Evolutionary conservation across 53 echinoderm and acorn worm species (phyloP).

Genomic region (Arbacia lixula): DNA sequence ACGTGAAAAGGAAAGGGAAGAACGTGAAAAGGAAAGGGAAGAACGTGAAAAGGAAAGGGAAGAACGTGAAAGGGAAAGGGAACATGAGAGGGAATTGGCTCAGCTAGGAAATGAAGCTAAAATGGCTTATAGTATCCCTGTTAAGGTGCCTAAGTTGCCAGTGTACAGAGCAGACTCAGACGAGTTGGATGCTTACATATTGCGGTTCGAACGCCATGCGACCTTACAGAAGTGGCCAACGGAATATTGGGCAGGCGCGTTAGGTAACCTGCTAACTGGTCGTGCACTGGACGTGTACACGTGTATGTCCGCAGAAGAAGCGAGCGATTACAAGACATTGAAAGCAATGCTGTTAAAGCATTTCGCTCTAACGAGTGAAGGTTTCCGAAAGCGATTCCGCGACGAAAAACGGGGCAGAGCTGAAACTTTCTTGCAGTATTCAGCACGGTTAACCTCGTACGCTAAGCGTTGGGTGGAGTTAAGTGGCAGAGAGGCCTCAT

Average conservation of each 20-base stretch:
- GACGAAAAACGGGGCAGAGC: conserved; percentile 4
- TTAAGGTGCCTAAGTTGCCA: conserved; percentile 19
- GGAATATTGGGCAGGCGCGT: conserved; percentile 42
- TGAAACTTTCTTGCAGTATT: conserved; percentile 21
- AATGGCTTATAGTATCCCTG: background rate
- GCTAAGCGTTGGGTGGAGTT: conserved; percentile 24
- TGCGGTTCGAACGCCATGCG: conserved; percentile 34
- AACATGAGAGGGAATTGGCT: conserved; percentile 35
- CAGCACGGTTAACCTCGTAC: conserved; percentile 21
- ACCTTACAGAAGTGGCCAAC: conserved; percentile 12
- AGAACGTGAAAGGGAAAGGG: conserved; percentile 44
- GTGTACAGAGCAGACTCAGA: conserved; percentile 31
- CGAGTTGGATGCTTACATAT: conserved; percentile 33
- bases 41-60: conserved; percentile 9
- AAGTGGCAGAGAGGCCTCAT: conserved; percentile 13
- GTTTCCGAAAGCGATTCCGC: conserved; percentile 29
- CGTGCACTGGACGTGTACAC: conserved; percentile 17
- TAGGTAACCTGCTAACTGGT: conserved; percentile 31
- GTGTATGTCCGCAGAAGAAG: conserved; percentile 23
- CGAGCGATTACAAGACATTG: conserved; percentile 24
- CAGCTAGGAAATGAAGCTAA: background rate
- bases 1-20: too few relatives aligned
- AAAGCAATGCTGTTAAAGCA: conserved; percentile 27
- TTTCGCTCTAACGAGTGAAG: conserved; percentile 44
- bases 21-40: too few relatives aligned